Evolutionary conservation across 2,888 invertebrate genomes (phyloP).

Genomic region (Xestobium rufovillosum): DNA sequence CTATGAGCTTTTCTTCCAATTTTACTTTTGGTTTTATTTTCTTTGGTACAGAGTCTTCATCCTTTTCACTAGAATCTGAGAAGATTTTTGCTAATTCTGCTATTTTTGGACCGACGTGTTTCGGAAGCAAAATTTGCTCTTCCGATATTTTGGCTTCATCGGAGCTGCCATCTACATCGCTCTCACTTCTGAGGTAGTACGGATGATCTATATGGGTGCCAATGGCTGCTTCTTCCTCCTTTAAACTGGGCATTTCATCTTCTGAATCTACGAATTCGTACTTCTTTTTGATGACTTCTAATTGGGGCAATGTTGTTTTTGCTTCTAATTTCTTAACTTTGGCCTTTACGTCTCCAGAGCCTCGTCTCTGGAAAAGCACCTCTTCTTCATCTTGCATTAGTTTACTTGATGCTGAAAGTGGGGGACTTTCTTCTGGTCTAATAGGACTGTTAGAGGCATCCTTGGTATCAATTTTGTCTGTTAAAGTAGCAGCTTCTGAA

Average conservation of each 20-base stretch:
- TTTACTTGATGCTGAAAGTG: constrained; percentile 27
- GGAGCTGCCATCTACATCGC: constrained; percentile 21
- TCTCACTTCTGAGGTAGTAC: constrained; percentile 29
- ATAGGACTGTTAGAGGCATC: constrained; percentile 50
- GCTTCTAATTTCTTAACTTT: constrained; percentile 50
- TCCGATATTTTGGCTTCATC: constrained; percentile 23
- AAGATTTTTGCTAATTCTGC: constrained; percentile 46
- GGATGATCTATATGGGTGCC: constrained; percentile 40
- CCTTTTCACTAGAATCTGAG: constrained; percentile 6
- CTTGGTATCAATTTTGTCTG: constrained; percentile 47
- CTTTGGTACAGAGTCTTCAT: constrained; percentile 2
- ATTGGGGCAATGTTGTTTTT: constrained; percentile 37
- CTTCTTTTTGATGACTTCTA: constrained; percentile 35
- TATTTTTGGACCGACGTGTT: constrained; percentile 44
- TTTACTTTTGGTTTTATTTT: constrained; percentile 3
- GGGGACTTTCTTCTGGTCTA: constrained; percentile 36
- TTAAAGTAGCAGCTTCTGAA: constrained; percentile 47
- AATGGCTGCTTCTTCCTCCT: constrained; percentile 37
- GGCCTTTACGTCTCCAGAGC: constrained; percentile 50
- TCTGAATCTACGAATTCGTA: constrained; percentile 39
- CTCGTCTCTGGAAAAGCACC: constrained; percentile 34
- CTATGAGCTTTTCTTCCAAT: background rate
- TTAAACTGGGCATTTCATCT: constrained; percentile 42
- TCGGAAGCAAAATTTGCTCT: constrained; percentile 32
- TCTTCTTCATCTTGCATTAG: constrained; percentile 38